A percentile compares a stretch with the other conserved stretches of the same genome.
Evolutionary conservation across 2,113 vertebrate species (phyloP).

Genomic region (Progne subis): DNA sequence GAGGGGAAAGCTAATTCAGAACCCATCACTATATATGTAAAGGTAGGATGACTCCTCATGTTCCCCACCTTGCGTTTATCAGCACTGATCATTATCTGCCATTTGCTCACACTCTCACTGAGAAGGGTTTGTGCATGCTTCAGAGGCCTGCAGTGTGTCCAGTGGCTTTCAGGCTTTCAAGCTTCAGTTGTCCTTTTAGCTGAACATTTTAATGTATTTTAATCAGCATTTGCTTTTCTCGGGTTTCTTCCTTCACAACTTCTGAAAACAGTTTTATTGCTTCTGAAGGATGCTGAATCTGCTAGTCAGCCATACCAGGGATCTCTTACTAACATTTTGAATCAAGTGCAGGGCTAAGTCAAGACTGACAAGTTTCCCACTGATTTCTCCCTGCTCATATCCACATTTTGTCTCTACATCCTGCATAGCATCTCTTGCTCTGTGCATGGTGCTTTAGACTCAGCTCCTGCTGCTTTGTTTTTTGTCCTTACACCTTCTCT

Average conservation of each 20-base stretch:
- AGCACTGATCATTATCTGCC: neutral
- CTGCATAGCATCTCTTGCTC: neutral
- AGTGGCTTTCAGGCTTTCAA: neutral
- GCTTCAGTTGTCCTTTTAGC: neutral
- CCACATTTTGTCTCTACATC: neutral
- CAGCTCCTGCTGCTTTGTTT: neutral
- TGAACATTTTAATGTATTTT: neutral
- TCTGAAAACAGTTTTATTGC: neutral
- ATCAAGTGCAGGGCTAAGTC: neutral
- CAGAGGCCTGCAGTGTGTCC: neutral
- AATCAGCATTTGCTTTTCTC: neutral
- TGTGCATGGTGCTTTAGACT: neutral
- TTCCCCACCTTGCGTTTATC: neutral
- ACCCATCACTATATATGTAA: neutral
- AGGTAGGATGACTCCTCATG: constrained; percentile 8
- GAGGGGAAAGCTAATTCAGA: constrained; percentile 55
- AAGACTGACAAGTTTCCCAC: neutral
- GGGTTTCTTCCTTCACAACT: neutral
- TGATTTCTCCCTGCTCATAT: neutral
- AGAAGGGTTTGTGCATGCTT: neutral
- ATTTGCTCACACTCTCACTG: neutral
- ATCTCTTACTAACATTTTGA: neutral
- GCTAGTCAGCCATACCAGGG: neutral
- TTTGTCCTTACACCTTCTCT: neutral
- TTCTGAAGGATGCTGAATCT: neutral